Evolutionary conservation across 2,797 vertebrate genomes (phyloP).

Genomic region (Scolopax rusticola): DNA sequence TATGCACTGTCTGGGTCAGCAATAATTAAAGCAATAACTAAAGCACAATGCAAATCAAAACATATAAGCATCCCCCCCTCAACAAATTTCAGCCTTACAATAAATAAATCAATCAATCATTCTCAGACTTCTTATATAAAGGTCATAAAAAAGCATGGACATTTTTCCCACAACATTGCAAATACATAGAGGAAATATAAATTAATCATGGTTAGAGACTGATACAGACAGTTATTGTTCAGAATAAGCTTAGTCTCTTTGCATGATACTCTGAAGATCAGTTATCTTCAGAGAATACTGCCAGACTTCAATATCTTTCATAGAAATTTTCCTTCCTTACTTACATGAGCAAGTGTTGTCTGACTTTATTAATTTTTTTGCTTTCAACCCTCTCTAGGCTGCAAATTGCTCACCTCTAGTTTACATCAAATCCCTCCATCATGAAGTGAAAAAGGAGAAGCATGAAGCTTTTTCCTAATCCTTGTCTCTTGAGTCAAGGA

Average conservation of each 20-base stretch:
- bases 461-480: not conserved
- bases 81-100: not conserved
- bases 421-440: not conserved
- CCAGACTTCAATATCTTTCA: not conserved
- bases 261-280: not conserved
- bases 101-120: not conserved
- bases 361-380: not conserved
- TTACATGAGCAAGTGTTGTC: not conserved
- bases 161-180: not conserved
- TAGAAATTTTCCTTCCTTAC: not conserved
- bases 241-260: not conserved
- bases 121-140: not conserved
- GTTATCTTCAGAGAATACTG: not conserved
- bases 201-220: not conserved
- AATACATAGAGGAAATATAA: not conserved
- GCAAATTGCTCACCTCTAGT: not conserved
- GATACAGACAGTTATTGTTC: not conserved
- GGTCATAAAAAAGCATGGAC: not conserved
- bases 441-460: not conserved
- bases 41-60: not conserved
- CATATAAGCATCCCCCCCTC: fast-evolving
- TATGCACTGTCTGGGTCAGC: not conserved
- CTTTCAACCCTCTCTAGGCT: not conserved
- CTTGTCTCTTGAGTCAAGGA: not conserved
- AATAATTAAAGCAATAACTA: not conserved